Conservation (phyloP, 2,888 invertebrate genomes). For the Megaustenia siamemsis region DNA sequence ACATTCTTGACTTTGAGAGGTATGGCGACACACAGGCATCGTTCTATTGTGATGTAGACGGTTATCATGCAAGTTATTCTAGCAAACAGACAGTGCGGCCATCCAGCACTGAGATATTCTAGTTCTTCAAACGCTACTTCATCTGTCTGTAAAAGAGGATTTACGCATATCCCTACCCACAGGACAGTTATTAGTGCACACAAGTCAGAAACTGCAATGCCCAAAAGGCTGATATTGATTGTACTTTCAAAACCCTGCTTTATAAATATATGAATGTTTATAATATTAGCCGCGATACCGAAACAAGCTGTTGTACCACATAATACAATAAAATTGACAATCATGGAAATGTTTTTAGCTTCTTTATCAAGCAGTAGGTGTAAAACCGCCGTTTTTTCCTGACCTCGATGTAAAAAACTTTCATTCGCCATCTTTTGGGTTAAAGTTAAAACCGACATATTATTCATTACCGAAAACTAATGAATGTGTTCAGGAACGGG, state of each 20-base stretch:
- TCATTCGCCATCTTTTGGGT: too few relatives aligned
- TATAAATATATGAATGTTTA: slow-evolving; percentile 24
- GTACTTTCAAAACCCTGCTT: slow-evolving; percentile 21
- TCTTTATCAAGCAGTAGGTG: not conserved
- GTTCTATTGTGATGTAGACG: slow-evolving; percentile 25
- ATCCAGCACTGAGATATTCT: slow-evolving; percentile 22
- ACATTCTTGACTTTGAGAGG: slow-evolving; percentile 20
- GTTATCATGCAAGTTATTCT: slow-evolving; percentile 38
- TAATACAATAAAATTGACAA: slow-evolving; percentile 20
- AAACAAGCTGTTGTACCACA: not conserved
- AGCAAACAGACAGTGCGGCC: slow-evolving; percentile 17
- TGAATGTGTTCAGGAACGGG: too few relatives aligned
- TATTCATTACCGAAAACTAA: too few relatives aligned
- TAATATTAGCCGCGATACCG: not conserved
- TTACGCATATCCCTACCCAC: not conserved
- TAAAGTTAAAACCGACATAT: too few relatives aligned
- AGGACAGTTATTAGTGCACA: slow-evolving; percentile 7
- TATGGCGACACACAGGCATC: slow-evolving; percentile 31
- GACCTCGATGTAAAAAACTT: not conserved
- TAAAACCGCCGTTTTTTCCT: not conserved
- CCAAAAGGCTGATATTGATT: slow-evolving; percentile 16
- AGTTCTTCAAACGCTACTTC: slow-evolving; percentile 21
- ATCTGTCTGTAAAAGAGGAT: not conserved
- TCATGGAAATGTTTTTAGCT: not conserved
- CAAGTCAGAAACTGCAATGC: slow-evolving; percentile 29